Evolutionary conservation across 2,797 vertebrate genomes (phyloP).

Genomic region (Tarsius wallacei): DNA sequence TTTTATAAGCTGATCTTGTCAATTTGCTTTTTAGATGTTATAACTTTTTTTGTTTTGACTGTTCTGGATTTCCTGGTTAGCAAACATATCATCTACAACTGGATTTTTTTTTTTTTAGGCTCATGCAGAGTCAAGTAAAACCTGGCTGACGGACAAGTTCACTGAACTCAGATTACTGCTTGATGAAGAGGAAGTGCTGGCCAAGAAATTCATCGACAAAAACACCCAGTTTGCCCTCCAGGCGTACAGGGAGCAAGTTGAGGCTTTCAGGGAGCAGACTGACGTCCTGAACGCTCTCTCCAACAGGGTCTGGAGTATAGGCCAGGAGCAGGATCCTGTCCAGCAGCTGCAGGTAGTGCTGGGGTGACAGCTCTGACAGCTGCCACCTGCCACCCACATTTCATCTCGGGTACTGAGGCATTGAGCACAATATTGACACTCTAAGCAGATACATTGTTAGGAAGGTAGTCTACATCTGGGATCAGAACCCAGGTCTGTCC

Average conservation of each 20-base stretch:
- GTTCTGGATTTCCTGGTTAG: neutral
- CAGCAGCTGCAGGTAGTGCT: conserved; percentile 89
- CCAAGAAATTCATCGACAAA: conserved; percentile 89
- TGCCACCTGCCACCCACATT: neutral
- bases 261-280: conserved; percentile 82
- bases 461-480: neutral
- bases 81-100: neutral
- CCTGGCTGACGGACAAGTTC: conserved; percentile 87
- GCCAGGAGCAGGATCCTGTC: conserved; percentile 83
- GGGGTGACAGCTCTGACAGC: neutral
- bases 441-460: neutral
- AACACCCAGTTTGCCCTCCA: conserved; percentile 86
- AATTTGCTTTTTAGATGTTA: neutral
- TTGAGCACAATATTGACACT: neutral
- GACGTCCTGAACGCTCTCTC: conserved; percentile 81
- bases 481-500: neutral
- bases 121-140: conserved; percentile 83
- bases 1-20: neutral
- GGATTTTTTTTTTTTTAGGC: conserved; percentile 77
- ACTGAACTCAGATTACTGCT: conserved; percentile 89
- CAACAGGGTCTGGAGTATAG: conserved; percentile 75
- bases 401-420: neutral
- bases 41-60: neutral
- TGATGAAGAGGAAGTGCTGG: conserved; percentile 88
- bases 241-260: conserved; percentile 81